Base-by-base conservation (phyloP, 2,113 vertebrate genomes). In the Hippocampus barbouri region DNA sequence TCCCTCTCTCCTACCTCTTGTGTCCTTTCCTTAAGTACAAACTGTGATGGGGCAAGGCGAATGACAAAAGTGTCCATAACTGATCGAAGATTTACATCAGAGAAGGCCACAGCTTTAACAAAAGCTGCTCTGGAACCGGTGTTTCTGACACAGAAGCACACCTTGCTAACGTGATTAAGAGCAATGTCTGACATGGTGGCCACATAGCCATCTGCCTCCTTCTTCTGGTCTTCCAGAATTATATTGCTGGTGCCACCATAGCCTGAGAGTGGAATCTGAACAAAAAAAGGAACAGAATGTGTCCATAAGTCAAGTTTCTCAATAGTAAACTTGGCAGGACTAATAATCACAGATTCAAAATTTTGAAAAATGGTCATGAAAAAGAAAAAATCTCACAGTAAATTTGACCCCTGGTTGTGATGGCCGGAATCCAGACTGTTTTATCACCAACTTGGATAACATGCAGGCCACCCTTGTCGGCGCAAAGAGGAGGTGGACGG, bases 401-500 rank as follows among this genome's bases (percentile, higher is more conserved):
- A 98, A 99, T 76, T 99, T 98, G 80, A 98, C 78, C 70, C 95
- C 96, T 56, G 95, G 94, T 66, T 94, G 94, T 59, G 91, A 91
- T 34, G 93, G 90, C 10, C 69, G 91, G 68, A 93, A 87, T 51
- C 94, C 93, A 78, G 95, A 94, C 70, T 97, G 96, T 79, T 98
- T 99, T 85, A 99, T 98, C 89, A 98, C 97, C 77, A 99, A 90
- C 81, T 97, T 99, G 77, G 97, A 95, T 87, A 95, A 88, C 95
- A 95, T 97, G 88, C 92, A 96, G 38, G 96, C 94, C 73, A 97
- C 86, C n/a, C 94, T 90, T 66, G 96, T 96, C 43, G 97, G 97
- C 65, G 95, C 87, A 66, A 97, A 98, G n/a, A 94, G 90, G 69
- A 99, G 76, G 72, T 93, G 95, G 66, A 99, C 88, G 0, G 89